These are phyloP conservation scores for Promerops cafer DNA, from an alignment of 2,113 vertebrate genomes.

Conservation along the genomic window DNA sequence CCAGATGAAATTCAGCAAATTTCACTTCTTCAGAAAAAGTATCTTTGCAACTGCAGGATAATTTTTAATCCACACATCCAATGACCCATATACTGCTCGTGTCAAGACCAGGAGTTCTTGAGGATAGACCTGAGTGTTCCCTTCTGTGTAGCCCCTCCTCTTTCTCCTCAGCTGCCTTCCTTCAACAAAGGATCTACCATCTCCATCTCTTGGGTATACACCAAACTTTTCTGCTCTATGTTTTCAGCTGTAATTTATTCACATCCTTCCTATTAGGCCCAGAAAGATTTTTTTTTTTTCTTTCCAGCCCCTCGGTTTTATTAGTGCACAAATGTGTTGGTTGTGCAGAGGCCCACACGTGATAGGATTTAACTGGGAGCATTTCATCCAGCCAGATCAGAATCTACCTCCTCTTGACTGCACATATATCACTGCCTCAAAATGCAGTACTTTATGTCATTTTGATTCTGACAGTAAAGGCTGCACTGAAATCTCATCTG, in stretches of 20 bases:
- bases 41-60: not conserved
- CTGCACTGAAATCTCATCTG: constrained; percentile 16
- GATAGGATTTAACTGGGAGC: not conserved
- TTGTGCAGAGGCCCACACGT: not conserved
- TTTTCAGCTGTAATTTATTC: not conserved
- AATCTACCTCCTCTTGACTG: not conserved
- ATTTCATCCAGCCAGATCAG: not conserved
- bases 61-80: not conserved
- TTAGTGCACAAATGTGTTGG: not conserved
- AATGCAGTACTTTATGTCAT: not conserved
- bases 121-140: not conserved
- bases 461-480: constrained; percentile 19
- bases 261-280: not conserved
- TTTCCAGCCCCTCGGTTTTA: not conserved
- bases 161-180: not conserved
- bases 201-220: not conserved
- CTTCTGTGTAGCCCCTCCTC: not conserved
- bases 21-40: not conserved
- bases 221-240: not conserved
- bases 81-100: not conserved
- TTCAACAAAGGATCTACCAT: not conserved
- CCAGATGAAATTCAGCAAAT: not conserved
- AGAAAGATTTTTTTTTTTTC: not conserved
- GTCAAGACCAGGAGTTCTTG: not conserved
- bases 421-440: not conserved